A percentile compares a stretch with the other conserved stretches of the same genome.
These are phyloP conservation scores for Harlomillsia oculata DNA, from an alignment of 1,140 invertebrate species.

Conservation along the genomic window DNA sequence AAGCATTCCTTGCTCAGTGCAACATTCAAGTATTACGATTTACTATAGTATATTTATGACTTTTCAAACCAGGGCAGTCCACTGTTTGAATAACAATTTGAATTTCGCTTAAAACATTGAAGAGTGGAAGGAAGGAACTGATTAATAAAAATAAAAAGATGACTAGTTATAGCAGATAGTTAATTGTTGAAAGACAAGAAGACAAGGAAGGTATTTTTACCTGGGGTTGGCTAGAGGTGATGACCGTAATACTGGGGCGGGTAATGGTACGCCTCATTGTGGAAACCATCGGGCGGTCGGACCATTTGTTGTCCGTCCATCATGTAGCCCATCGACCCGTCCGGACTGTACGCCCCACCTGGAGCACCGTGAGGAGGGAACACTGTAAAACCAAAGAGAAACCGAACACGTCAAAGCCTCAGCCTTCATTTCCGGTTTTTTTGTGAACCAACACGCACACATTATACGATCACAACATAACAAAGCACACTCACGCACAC, in stretches of 20 bases:
- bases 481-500: not conserved
- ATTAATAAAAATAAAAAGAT: too few species aligned
- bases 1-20: not conserved
- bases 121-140: too few species aligned
- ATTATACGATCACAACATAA: too few species aligned
- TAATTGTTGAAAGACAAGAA: not conserved
- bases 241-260: conserved; percentile 82
- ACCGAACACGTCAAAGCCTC: not conserved
- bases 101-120: too few species aligned
- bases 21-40: not conserved
- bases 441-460: too few species aligned
- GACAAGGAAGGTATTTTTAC: conserved; percentile 5
- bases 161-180: not conserved
- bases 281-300: conserved; percentile 69
- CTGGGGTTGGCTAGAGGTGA: conserved; percentile 55
- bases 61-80: too few species aligned
- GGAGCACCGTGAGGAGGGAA: conserved; percentile 81
- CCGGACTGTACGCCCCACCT: conserved; percentile 87
- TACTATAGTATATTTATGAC: not conserved
- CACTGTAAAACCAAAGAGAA: conserved; percentile 45
- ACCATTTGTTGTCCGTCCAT: conserved; percentile 94
- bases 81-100: too few species aligned
- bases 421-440: too few species aligned
- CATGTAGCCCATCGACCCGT: conserved; percentile 87
- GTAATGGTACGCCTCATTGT: conserved; percentile 77